Evolutionary conservation across 2,797 vertebrate species (phyloP), one percentile per base, ranked within the genome.

Genomic region (Chlorospingus flavigularis): DNA sequence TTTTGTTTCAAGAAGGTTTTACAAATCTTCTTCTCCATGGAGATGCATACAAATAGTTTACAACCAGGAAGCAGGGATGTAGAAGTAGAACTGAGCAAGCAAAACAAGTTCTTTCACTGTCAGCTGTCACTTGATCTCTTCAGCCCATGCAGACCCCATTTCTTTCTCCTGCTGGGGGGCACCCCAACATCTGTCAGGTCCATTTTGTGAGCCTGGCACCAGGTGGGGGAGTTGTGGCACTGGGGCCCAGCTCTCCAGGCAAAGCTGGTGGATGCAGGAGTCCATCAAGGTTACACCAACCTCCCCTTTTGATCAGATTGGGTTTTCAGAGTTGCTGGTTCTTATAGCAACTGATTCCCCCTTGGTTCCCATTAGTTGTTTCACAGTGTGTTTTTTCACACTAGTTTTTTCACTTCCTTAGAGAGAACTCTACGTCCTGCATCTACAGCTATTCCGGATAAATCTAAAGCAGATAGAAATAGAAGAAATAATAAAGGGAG

Each of bases 201-300:
- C 2, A 0, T 71, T 87, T 60, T 15, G 1, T 28, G 23, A 47
- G 17, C 23, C 57, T 61, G 53, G 57, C 13, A 14, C 8, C 19
- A 30, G 16, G 6, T 40, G 14, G 4, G 2, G 8, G 53, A 57
- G 5, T 13, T 48, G 40, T 72, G 54, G 11, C 1, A 0, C 26
- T 50, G 31, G 24, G 17, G 13, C 4, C 23, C 13, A 31, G 40
- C 31, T 21, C 58, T 25, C 31, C 57, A 58, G 40, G 8, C 13
- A 80, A 66, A 63, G 18, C 11, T 55, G 48, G 11, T 25, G 16
- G 23, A 19, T 71, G 31, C 12, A 25, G 25, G 9, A 43, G 31
- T 51, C 58, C 43, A 54, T 70, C 62, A 68, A 39, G 50, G 24
- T 55, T 84, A 51, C 17, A 31, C 8, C 51, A 72, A 17, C 5